phyloP scores from a whole-genome alignment of 2,888 invertebrate genomes.

The Mythimna loreyi region DNA sequence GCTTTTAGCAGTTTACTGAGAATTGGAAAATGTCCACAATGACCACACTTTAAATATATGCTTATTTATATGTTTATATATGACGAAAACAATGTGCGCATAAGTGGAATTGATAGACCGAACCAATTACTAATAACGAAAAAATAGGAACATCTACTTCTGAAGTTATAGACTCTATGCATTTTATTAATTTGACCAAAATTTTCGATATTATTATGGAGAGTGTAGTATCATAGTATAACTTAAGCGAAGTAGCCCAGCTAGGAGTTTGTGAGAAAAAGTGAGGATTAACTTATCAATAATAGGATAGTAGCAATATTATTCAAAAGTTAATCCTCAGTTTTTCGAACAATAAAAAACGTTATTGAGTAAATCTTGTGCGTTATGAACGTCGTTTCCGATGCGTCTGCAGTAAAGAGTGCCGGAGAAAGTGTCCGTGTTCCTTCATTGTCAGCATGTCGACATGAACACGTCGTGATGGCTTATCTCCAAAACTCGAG shows the following conservation, averaged over 20 bases:
- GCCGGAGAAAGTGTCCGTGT: constrained; percentile 72
- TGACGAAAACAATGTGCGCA: no score
- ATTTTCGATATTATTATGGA: neutral
- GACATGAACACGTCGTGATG: constrained; percentile 81
- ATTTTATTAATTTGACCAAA: no score
- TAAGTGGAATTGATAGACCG: no score
- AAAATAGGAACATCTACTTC: no score
- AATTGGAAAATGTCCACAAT: neutral
- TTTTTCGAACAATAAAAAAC: constrained; percentile 34
- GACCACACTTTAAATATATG: neutral
- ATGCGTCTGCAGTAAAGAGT: constrained; percentile 58
- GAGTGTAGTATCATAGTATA: neutral
- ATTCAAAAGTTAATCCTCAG: neutral
- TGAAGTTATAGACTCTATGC: no score
- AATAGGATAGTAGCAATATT: no score
- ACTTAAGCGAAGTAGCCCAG: neutral
- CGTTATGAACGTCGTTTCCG: constrained; percentile 46
- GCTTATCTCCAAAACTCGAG: constrained; percentile 85
- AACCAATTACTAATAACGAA: no score
- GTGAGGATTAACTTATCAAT: no score
- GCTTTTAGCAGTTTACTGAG: neutral
- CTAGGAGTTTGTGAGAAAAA: neutral
- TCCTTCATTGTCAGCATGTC: constrained; percentile 76
- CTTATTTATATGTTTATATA: no score
- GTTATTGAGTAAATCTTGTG: constrained; percentile 30